These are phyloP conservation scores for Microtus montanus DNA, from an alignment of 2,113 vertebrate species.

Conservation along the genomic window DNA sequence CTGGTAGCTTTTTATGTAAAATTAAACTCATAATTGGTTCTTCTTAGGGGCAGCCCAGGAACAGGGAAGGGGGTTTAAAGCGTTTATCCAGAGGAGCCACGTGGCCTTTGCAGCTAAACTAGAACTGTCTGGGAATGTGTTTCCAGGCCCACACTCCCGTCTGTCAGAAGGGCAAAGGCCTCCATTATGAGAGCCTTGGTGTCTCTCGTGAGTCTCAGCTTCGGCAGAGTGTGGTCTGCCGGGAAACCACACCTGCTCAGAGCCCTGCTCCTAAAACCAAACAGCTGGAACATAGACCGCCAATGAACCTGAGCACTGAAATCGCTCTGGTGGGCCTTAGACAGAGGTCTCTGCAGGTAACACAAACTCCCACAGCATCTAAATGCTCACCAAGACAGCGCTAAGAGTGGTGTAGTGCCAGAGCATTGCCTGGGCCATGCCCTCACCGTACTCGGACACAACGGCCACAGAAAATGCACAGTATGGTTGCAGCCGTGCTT, in stretches of 20 bases:
- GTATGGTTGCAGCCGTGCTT: background rate
- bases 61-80: background rate
- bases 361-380: background rate
- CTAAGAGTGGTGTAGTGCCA: too few relatives aligned
- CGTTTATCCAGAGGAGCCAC: background rate
- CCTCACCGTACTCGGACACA: background rate
- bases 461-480: background rate
- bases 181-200: background rate
- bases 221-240: background rate
- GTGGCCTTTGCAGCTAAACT: constrained; percentile 2
- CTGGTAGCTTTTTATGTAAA: background rate
- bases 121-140: background rate
- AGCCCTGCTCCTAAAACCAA: background rate
- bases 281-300: background rate
- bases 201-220: constrained; percentile 2
- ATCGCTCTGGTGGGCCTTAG: background rate
- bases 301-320: background rate
- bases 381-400: background rate
- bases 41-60: background rate
- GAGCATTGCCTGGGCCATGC: background rate
- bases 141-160: background rate
- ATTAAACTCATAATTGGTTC: background rate
- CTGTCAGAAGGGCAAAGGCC: constrained; percentile 17
- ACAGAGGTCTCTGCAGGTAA: background rate
- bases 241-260: constrained; percentile 36